Base-by-base conservation (phyloP, 2,888 invertebrate genomes). In the Gordius sp. region DNA sequence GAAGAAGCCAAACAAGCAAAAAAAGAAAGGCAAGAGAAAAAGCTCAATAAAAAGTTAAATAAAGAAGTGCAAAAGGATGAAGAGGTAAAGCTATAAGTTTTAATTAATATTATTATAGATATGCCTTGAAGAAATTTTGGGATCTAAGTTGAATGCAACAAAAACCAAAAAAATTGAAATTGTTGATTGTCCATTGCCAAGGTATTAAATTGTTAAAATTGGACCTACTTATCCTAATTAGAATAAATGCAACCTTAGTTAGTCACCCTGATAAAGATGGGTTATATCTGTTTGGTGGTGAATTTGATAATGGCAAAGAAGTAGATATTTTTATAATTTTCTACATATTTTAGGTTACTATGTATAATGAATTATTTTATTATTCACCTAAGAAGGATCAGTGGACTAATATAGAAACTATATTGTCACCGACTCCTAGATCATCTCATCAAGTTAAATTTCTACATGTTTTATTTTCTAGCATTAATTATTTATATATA, bases 241-340 rank as follows among this genome's bases (percentile, higher is more conserved):
- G 47, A 47, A 47, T 20, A 4, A 47, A 47, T 47, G 8, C 47
- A 47, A 47, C 47, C 4, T 20, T 47, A 18, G 20, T 20, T n/a
- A 4, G n/a, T n/a, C 47, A 47, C 20, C 47, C 47, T 18, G 20
- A 8, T 47, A 47, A 47, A 20, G 16, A 8, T 4, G 4, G 8
- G 8, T 8, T 54, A 16, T 54, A 54, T 20, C 13, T 54, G 13
- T 54, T 54, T 28, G 55, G 55, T 2, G 55, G 55, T 28, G 55
- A 54, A 54, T 54, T 26, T 28, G 26, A 27, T 27, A 20, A 54
- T 27, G 55, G 55, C 24, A 54, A 54, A 54, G 27, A 54, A 54
- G 47, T 47, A n/a, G n/a, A n/a, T n/a, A n/a, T n/a, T 33, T 33
- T 33, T 33, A 13, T 33, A 33, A 13, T 33, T 13, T 13, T 33